Conservation (phyloP, 2,113 vertebrate genomes). For the Chaenocephalus aceratus region DNA sequence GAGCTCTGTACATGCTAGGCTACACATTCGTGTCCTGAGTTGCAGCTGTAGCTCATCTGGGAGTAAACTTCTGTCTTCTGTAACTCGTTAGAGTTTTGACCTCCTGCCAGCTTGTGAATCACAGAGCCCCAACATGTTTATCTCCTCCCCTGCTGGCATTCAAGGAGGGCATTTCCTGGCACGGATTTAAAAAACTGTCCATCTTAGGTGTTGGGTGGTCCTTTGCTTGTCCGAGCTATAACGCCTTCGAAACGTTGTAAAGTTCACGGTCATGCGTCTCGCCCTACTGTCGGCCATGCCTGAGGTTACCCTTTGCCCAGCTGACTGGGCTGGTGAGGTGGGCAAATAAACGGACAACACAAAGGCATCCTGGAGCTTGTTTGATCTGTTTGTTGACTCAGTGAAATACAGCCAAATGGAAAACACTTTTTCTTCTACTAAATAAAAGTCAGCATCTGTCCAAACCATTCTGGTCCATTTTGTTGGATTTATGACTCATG, state of each 20-base stretch:
- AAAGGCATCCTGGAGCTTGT: constrained; percentile 35
- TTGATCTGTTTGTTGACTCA: constrained; percentile 58
- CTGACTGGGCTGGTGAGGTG: constrained; percentile 56
- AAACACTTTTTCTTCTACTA: constrained; percentile 61
- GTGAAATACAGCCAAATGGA: constrained; percentile 54
- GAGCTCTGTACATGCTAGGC: constrained; percentile 42
- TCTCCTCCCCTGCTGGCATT: constrained; percentile 67
- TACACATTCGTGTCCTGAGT: constrained; percentile 59
- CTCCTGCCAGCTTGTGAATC: constrained; percentile 62
- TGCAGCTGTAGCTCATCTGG: constrained; percentile 65
- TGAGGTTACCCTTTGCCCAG: constrained; percentile 60
- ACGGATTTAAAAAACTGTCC: constrained; percentile 47
- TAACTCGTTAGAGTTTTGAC: constrained; percentile 64
- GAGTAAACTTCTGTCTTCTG: constrained; percentile 75
- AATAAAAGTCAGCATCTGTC: constrained; percentile 63
- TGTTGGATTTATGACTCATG: constrained; percentile 52
- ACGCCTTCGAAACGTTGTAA: constrained; percentile 56
- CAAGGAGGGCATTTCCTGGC: constrained; percentile 78
- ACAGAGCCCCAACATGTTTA: constrained; percentile 72
- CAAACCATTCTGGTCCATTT: constrained; percentile 47
- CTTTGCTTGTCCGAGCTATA: constrained; percentile 40
- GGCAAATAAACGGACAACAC: constrained; percentile 65
- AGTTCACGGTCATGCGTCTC: constrained; percentile 72
- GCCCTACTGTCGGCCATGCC: constrained; percentile 60
- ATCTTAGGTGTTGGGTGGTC: constrained; percentile 78